Evolutionary conservation across 2,888 invertebrate species (phyloP), one percentile per base, ranked within the genome.

Genomic region (Syrista parreyssii): DNA sequence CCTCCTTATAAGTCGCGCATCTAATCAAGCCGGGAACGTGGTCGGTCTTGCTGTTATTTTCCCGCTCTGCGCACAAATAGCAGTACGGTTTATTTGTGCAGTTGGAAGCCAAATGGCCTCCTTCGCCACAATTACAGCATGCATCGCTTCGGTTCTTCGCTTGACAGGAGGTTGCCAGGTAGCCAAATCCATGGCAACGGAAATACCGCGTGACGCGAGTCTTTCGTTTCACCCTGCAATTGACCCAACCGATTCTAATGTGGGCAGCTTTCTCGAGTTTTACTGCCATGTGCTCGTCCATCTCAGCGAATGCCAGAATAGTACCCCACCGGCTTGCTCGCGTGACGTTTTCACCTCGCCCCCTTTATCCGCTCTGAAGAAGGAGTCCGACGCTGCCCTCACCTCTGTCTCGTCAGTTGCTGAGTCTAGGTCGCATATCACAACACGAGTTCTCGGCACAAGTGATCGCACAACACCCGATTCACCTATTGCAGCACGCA

Each of bases 81-180:
- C 81, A 82, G 33, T 32, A 35, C 3, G 69, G 73, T 69, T 73
- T 33, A 3, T 68, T 75, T 15, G 31, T 73, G 35, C 80, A 82
- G 9, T 71, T 73, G 23, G 36, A 75, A n/a, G 31, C 68, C 68
- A 75, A 76, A 33, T 82, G 82, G 3, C 78, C 79, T 12, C 68
- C 73, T n/a, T 40, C 30, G 12, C 80, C 80, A 40, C 78, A 82
- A 69, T 74, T 74, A 30, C 34, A 75, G 76, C 82, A 82, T 6
- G 72, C 36, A 4, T n/a, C 31, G 11, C 75, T 55, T 73, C 79
- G 32, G 35, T 82, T 74, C 12, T 77, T 75, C 30, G 33, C 31
- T 33, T 75, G 68, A 68, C 77, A 77, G 30, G n/a, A 36, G 4
- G 68, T 32, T 71, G 75, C 75, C 68, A n/a, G 0, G 3, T 75